These are phyloP conservation scores for Sphaerodactylus townsendi DNA, from an alignment of 2,113 vertebrate genomes.

Conservation along the genomic window DNA sequence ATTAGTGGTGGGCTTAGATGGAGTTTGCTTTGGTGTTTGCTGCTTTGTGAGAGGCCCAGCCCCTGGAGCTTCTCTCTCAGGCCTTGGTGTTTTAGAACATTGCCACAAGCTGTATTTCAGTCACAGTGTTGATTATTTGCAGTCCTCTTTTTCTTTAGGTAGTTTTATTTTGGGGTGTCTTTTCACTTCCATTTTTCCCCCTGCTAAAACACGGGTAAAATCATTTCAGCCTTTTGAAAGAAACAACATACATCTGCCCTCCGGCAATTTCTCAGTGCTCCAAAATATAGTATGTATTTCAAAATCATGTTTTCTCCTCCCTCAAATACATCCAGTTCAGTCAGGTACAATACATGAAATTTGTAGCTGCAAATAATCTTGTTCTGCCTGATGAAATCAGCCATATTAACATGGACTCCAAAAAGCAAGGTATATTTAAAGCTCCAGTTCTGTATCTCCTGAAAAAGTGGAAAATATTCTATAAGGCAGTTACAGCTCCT, in stretches of 20 bases:
- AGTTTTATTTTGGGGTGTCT: too few relatives aligned
- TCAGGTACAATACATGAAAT: constrained; percentile 13
- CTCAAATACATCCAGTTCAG: constrained; percentile 39
- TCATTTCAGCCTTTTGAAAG: background rate
- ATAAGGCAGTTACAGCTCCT: too few relatives aligned
- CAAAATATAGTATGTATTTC: constrained; percentile 13
- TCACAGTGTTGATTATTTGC: too few relatives aligned
- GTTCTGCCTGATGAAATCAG: background rate
- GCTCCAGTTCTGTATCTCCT: background rate
- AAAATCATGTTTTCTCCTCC: constrained; percentile 16
- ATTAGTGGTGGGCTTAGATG: too few relatives aligned
- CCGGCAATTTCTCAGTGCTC: constrained; percentile 36
- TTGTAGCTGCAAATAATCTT: constrained; percentile 10
- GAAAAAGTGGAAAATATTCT: background rate
- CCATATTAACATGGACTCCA: background rate
- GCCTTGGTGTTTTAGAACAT: too few relatives aligned
- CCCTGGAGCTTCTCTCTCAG: too few relatives aligned
- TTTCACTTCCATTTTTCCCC: constrained; percentile 40
- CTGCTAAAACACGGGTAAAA: background rate
- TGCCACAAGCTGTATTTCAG: too few relatives aligned
- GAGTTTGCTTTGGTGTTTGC: too few relatives aligned
- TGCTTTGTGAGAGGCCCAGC: too few relatives aligned
- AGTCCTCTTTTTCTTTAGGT: too few relatives aligned
- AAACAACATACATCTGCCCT: constrained; percentile 1
- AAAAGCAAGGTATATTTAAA: background rate